Evolutionary conservation across 2,888 invertebrate species (phyloP).

Genomic region (Apotomis capreana): DNA sequence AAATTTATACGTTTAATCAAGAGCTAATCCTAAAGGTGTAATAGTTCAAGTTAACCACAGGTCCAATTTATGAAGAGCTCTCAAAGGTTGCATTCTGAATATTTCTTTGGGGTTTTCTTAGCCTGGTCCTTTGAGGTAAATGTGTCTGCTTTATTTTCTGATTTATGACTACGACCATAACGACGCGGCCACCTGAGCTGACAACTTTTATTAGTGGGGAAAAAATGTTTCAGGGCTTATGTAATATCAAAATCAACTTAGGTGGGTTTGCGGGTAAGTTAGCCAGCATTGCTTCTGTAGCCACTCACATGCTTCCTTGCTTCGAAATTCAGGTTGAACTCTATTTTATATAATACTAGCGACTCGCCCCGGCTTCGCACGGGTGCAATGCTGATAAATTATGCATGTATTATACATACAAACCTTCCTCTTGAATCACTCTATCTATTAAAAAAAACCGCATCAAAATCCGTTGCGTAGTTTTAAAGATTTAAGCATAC

Average conservation of each 20-base stretch:
- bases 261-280: slow-evolving; percentile 5
- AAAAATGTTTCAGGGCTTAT: slow-evolving; percentile 49
- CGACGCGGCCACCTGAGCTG: slow-evolving; percentile 56
- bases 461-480: too few relatives aligned
- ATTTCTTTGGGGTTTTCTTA: slow-evolving; percentile 4
- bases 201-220: slow-evolving; percentile 47
- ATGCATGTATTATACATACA: too few relatives aligned
- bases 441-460: too few relatives aligned
- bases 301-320: too few relatives aligned
- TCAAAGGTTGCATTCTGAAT: not conserved
- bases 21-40: slow-evolving; percentile 55
- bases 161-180: slow-evolving; percentile 57
- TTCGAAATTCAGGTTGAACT: too few relatives aligned
- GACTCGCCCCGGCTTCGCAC: too few relatives aligned
- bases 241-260: slow-evolving; percentile 22
- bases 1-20: slow-evolving; percentile 56
- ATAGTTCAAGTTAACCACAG: slow-evolving; percentile 45
- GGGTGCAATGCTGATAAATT: too few relatives aligned
- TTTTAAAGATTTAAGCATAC: too few relatives aligned
- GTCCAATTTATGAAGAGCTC: slow-evolving; percentile 49
- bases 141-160: slow-evolving; percentile 46
- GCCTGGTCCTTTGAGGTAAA: slow-evolving; percentile 28
- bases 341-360: too few relatives aligned
- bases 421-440: too few relatives aligned
- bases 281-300: too few relatives aligned